phyloP scores from a whole-genome alignment of 2,888 invertebrate genomes.

The Ceramica pisi region DNA sequence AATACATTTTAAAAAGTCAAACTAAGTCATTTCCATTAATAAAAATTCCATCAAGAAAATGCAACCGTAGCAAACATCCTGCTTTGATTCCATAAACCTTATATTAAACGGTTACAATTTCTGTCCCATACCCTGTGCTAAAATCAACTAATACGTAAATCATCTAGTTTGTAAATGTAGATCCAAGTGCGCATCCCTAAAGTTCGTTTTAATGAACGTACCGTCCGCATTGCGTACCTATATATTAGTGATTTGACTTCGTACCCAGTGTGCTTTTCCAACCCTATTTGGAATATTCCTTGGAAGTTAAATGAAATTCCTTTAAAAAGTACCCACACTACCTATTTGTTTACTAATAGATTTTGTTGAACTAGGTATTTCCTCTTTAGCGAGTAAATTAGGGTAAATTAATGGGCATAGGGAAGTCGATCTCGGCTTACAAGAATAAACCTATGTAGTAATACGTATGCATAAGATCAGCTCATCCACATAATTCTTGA shows the following conservation, averaged over 20 bases:
- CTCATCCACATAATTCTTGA: too few relatives aligned
- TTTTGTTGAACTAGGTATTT: background rate
- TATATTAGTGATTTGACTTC: conserved; percentile 27
- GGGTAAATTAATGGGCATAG: too few relatives aligned
- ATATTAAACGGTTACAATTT: conserved; percentile 1
- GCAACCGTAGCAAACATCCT: background rate
- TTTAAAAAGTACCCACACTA: conserved; percentile 3
- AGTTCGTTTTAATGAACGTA: conserved; percentile 11
- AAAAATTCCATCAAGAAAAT: background rate
- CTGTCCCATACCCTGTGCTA: background rate
- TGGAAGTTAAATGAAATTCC: conserved; percentile 17
- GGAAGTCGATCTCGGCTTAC: too few relatives aligned
- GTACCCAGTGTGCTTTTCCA: background rate
- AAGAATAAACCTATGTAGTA: too few relatives aligned
- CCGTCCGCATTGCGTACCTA: conserved; percentile 57
- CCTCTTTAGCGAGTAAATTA: too few relatives aligned
- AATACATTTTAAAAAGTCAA: too few relatives aligned
- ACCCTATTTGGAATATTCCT: conserved; percentile 6
- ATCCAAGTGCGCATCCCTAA: conserved; percentile 24
- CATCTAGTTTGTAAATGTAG: background rate
- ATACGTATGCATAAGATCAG: too few relatives aligned
- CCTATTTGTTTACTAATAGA: conserved; percentile 2
- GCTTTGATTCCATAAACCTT: background rate
- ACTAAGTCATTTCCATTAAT: too few relatives aligned
- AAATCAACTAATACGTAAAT: conserved; percentile 11